Base-by-base conservation (phyloP, 2,888 invertebrate genomes). In the Diploptera punctata region DNA sequence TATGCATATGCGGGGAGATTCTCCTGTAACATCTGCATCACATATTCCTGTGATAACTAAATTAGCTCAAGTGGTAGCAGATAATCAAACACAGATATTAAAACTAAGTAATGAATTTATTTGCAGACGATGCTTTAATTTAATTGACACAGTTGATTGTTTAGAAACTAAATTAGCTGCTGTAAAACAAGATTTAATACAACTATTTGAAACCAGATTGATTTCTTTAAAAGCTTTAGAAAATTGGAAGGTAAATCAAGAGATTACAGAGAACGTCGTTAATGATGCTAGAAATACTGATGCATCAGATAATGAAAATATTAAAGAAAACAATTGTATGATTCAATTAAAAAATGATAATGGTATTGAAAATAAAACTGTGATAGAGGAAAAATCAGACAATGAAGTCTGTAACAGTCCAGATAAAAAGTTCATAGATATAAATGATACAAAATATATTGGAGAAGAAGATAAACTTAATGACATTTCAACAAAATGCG, bases 131-230 rank as follows among this genome's bases (percentile, higher is more conserved):
- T 75, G 75, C 49, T 49, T 73, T 3, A 74, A 71, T 54, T 60
- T 75, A 24, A 69, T 74, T 13, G 74, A 74, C 31, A 73, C 67
- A 1, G 47, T 73, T 47, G 75, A 75, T 21, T 44, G 61, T 57
- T 68, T 75, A 21, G 75, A 75, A 67, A 67, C 57, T 7, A 74
- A 75, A 54, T 61, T 75, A 62, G 62, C 67, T 19, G 65, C 65
- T 33, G 60, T 68, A 33, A 74, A 75, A 61, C 49, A 74, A 1
- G 71, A 73, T 43, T 21, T 75, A n/a, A 65, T 75, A 13, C 65
- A 73, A n/a, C 52, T 73, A 9, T 67, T 70, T 19, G 70, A 62
- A 61, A 65, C 44, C 16, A 21, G 65, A 9, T 29, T 47, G 2
- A 26, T 43, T 18, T 47, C 47, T 7, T 24, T 44, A 18, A 65